These are phyloP conservation scores for Petrophora chlorosata DNA, from an alignment of 2,888 invertebrate genomes.

Conservation along the genomic window DNA sequence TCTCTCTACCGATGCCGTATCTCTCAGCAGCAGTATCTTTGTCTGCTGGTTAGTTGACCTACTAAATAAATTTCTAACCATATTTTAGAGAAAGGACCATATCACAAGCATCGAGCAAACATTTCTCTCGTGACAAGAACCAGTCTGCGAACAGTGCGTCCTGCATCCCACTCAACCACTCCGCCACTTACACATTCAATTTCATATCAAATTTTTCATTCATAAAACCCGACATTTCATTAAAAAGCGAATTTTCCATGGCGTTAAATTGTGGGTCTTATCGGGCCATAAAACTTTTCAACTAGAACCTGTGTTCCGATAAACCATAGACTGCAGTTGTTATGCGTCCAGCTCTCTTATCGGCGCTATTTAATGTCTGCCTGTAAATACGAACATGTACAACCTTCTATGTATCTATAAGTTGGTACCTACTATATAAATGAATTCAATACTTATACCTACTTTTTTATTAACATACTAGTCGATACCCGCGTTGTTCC, in stretches of 20 bases:
- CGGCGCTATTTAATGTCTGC: slow-evolving; percentile 24
- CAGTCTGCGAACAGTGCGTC: no score
- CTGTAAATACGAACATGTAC: slow-evolving; percentile 8
- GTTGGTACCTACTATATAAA: no score
- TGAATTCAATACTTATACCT: no score
- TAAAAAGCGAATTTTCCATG: slow-evolving; percentile 58
- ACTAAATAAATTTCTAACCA: no score
- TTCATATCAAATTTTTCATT: slow-evolving; percentile 2
- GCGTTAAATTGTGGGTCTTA: slow-evolving; percentile 77
- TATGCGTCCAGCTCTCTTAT: slow-evolving; percentile 20
- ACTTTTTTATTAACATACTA: no score
- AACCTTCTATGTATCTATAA: background rate
- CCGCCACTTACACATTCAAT: background rate
- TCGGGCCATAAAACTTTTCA: slow-evolving; percentile 63
- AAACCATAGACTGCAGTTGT: slow-evolving; percentile 18
- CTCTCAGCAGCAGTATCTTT: no score
- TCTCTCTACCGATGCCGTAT: no score
- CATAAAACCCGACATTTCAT: slow-evolving; percentile 39
- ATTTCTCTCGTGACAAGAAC: no score
- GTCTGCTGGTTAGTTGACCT: no score
- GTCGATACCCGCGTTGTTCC: no score
- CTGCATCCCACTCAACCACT: background rate
- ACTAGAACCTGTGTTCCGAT: slow-evolving; percentile 29
- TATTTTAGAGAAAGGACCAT: no score
- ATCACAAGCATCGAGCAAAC: no score